A percentile compares a stretch with the other conserved stretches of the same genome.
Evolutionary conservation across 2,797 vertebrate species (phyloP).

Genomic region (Falco berigora): DNA sequence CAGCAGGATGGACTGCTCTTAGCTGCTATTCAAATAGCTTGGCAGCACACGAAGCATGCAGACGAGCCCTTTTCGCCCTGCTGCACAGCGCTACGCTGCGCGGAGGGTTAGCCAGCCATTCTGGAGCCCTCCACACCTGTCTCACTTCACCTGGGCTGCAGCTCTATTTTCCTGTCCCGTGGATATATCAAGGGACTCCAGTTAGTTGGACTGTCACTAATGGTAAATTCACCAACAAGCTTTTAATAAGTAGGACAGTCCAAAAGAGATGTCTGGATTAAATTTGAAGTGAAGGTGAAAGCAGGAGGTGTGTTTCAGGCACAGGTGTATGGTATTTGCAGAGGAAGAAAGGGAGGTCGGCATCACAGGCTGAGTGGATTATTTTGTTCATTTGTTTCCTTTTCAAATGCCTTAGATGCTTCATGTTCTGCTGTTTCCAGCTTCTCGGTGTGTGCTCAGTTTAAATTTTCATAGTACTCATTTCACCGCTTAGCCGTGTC

Average conservation of each 20-base stretch:
- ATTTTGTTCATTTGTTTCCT: background rate
- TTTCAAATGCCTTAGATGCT: background rate
- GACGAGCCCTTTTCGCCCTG: background rate
- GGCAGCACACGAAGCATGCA: background rate
- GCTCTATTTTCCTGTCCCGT: background rate
- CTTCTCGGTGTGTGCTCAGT: background rate
- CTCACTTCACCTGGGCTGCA: background rate
- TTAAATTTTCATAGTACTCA: conserved; percentile 30
- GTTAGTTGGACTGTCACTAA: background rate
- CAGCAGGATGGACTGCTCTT: background rate
- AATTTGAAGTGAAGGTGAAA: background rate
- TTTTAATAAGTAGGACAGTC: background rate
- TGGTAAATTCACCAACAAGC: background rate
- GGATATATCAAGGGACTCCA: no score
- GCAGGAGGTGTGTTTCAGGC: background rate
- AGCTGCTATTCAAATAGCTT: background rate
- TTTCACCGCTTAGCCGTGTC: background rate
- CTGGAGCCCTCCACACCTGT: background rate
- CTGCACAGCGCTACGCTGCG: background rate
- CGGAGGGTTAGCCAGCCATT: accelerated
- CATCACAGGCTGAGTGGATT: background rate
- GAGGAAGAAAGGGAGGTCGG: background rate
- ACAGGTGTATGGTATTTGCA: background rate
- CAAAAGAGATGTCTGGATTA: background rate
- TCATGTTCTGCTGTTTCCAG: background rate